Evolutionary conservation across 2,113 vertebrate genomes (phyloP).

Genomic region (Eudyptes chrysolophus): DNA sequence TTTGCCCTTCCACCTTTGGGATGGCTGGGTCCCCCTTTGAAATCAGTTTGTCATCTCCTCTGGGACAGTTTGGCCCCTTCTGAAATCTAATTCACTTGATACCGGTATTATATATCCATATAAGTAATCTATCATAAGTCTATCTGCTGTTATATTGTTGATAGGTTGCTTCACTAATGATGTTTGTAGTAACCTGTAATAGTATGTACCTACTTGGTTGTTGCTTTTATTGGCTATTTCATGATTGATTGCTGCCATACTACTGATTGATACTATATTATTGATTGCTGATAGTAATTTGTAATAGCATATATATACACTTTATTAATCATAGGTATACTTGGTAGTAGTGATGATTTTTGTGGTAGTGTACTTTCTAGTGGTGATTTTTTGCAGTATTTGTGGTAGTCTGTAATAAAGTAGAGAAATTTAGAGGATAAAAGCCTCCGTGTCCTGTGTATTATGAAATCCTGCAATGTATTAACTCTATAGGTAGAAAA

Average conservation of each 20-base stretch:
- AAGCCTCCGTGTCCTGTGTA: fast-evolving
- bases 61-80: background rate
- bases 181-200: background rate
- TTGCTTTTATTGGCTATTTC: background rate
- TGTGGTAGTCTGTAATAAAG: background rate
- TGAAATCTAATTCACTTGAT: background rate
- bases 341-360: background rate
- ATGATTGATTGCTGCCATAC: background rate
- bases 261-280: background rate
- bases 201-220: background rate
- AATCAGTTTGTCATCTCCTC: background rate
- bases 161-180: background rate
- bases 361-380: background rate
- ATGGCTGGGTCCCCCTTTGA: too few species aligned
- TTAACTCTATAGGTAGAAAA: background rate
- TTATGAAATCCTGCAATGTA: background rate
- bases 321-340: background rate
- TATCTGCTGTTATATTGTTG: background rate
- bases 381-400: background rate
- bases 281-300: background rate
- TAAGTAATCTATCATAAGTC: background rate
- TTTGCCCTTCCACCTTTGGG: background rate
- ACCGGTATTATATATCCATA: too few species aligned
- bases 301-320: background rate
- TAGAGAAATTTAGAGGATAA: background rate